phyloP scores from a whole-genome alignment of 1,140 invertebrate species.

The Catajapyx aquilonaris region DNA sequence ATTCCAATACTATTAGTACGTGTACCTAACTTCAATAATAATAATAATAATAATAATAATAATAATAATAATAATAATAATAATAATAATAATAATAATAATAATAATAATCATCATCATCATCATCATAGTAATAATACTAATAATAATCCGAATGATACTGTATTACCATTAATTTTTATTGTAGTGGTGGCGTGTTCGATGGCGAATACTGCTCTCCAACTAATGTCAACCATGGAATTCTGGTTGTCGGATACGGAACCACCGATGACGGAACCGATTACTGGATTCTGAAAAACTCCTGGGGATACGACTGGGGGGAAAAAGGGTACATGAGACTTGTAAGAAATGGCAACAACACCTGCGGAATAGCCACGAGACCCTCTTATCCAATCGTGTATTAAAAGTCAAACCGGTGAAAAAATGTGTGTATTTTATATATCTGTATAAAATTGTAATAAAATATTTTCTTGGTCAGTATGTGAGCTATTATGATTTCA shows the following conservation, averaged over 20 bases:
- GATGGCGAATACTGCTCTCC: background rate
- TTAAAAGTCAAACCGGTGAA: no score
- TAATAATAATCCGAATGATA: no score
- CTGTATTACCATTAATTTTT: background rate
- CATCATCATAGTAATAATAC: no score
- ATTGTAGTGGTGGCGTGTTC: slow-evolving; percentile 2
- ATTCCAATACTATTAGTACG: no score
- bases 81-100: background rate
- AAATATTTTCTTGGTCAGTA: no score
- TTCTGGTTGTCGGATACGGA: slow-evolving; percentile 31
- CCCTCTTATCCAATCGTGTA: slow-evolving; percentile 27
- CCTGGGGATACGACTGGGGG: slow-evolving; percentile 27
- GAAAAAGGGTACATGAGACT: slow-evolving; percentile 29
- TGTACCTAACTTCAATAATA: no score
- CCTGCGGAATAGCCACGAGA: slow-evolving; percentile 32
- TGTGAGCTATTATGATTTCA: no score
- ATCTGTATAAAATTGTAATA: no score
- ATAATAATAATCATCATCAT: no score
- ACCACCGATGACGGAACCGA: slow-evolving; percentile 18
- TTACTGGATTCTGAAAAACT: slow-evolving; percentile 38
- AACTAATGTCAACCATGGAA: slow-evolving; percentile 25
- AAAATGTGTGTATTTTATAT: no score
- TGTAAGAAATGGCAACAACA: slow-evolving; percentile 25
- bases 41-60: background rate
- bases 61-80: background rate